Conservation (phyloP, 2,797 vertebrate genomes). For the Phrynocephalus vlangalii region DNA sequence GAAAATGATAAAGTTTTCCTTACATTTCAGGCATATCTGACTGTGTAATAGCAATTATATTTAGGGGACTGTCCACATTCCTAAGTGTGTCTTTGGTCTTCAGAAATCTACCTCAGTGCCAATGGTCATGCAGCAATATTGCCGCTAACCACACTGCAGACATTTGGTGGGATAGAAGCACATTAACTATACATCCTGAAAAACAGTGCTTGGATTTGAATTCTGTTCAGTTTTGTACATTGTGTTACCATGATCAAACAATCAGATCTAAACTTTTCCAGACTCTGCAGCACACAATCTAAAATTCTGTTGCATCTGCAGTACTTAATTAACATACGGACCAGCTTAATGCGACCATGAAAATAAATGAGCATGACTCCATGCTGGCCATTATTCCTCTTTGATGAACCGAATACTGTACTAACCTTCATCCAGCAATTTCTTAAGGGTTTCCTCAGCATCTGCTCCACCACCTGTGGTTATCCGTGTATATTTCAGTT, state of each 20-base stretch:
- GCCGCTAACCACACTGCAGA: not conserved
- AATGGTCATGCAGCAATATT: not conserved
- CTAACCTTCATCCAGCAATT: slow-evolving; percentile 85
- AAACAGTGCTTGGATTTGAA: not conserved
- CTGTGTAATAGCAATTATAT: not conserved
- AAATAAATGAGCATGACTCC: not conserved
- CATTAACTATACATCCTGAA: not conserved
- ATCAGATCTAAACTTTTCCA: not conserved
- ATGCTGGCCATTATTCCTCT: not conserved
- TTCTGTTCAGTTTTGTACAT: not conserved
- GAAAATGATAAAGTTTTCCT: not conserved
- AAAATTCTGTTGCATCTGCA: not conserved
- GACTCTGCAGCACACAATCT: not conserved
- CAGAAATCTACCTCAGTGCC: not conserved
- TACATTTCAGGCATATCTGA: not conserved
- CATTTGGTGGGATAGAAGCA: not conserved
- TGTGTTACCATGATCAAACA: not conserved
- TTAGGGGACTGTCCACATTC: not conserved
- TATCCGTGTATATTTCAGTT: slow-evolving; percentile 82
- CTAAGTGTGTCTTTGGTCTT: not conserved
- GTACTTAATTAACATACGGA: not conserved
- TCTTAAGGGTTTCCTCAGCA: slow-evolving; percentile 77
- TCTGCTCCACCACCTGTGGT: slow-evolving; percentile 74
- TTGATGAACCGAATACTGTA: slow-evolving; percentile 69
- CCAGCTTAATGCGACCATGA: not conserved